Conservation (phyloP, 2,113 vertebrate species). For the Cavia porcellus region DNA sequence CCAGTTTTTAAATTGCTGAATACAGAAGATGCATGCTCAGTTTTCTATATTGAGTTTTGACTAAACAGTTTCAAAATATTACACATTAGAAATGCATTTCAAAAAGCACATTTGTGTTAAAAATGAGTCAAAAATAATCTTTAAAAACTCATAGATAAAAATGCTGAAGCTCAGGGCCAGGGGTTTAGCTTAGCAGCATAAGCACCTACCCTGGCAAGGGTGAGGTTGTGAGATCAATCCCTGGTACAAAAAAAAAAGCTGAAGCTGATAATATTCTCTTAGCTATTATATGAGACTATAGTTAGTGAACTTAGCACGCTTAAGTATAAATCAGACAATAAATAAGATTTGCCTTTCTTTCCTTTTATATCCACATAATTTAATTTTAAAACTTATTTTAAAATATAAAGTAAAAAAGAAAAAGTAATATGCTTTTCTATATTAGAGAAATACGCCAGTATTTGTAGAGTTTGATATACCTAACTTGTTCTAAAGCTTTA, state of each 20-base stretch:
- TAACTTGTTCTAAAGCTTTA: conserved; percentile 8
- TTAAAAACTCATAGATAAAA: background rate
- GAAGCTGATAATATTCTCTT: background rate
- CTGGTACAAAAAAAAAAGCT: background rate
- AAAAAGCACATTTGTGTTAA: conserved; percentile 43
- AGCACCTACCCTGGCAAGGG: too few relatives aligned
- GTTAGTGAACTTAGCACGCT: background rate
- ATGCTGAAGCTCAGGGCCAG: background rate
- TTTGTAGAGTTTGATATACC: background rate
- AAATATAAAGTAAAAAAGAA: conserved; percentile 33
- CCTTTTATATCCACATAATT: background rate
- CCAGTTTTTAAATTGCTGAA: conserved; percentile 38
- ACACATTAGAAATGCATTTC: background rate
- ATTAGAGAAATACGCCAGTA: background rate
- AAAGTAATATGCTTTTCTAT: background rate
- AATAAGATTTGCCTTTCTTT: conserved; percentile 33
- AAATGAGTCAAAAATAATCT: conserved; percentile 10
- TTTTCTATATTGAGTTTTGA: background rate
- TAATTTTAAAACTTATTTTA: conserved; percentile 34
- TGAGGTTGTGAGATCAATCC: too few relatives aligned
- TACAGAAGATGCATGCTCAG: background rate
- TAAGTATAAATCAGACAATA: conserved; percentile 12
- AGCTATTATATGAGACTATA: background rate
- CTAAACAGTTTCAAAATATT: background rate
- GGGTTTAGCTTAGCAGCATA: too few relatives aligned